phyloP scores from a whole-genome alignment of 2,113 vertebrate species.

The Hippocampus comes region DNA sequence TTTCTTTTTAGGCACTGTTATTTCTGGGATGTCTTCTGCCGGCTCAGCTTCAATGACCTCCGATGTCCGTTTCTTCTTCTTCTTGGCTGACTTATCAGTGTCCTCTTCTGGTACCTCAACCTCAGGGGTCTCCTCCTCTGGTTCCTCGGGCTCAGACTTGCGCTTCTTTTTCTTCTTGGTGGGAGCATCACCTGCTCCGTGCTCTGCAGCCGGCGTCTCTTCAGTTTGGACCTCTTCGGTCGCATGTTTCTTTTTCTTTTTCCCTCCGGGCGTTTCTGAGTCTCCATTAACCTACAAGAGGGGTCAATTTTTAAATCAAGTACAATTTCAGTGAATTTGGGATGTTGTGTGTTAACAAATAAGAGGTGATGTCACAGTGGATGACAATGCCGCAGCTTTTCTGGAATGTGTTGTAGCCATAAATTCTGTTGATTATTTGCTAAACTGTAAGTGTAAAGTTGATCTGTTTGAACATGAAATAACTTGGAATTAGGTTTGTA shows the following conservation, averaged over 20 bases:
- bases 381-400: too few relatives aligned
- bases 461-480: too few relatives aligned
- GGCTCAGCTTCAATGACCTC: slow-evolving; percentile 19
- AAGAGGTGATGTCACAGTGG: too few relatives aligned
- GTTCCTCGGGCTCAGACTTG: slow-evolving; percentile 25
- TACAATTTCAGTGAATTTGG: too few relatives aligned
- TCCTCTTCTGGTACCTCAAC: slow-evolving; percentile 53
- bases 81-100: slow-evolving; percentile 54
- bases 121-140: background rate
- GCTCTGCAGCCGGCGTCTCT: slow-evolving; percentile 33
- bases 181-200: slow-evolving; percentile 60
- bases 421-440: too few relatives aligned
- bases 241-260: slow-evolving; percentile 70
- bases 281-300: slow-evolving; percentile 39
- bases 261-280: accelerated
- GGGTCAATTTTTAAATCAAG: too few relatives aligned
- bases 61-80: slow-evolving; percentile 71
- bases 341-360: too few relatives aligned
- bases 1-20: slow-evolving; percentile 48
- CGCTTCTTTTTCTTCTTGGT: slow-evolving; percentile 74
- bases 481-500: too few relatives aligned
- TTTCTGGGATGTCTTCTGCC: slow-evolving; percentile 32
- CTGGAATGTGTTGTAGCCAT: too few relatives aligned
- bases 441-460: too few relatives aligned
- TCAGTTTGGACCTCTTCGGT: slow-evolving; percentile 32